Percentiles rank a stretch among this genome's conserved stretches.
phyloP scores from a whole-genome alignment of 2,113 vertebrate species.

The Pithys albifrons region DNA sequence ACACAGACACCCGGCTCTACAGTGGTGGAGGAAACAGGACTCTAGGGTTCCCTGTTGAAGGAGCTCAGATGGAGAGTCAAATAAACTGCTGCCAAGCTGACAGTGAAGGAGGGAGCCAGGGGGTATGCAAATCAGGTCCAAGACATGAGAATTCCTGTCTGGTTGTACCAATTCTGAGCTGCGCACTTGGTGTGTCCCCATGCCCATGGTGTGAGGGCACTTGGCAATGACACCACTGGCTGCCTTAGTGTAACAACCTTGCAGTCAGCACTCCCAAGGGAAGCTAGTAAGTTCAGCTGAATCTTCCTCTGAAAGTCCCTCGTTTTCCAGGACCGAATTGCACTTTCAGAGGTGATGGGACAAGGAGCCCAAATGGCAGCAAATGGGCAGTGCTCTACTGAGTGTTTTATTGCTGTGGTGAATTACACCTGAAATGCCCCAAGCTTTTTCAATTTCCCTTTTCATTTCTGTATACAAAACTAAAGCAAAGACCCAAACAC shows the following conservation, averaged over 20 bases:
- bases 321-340: background rate
- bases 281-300: background rate
- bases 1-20: background rate
- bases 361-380: background rate
- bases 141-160: fast-evolving
- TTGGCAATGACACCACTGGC: fast-evolving
- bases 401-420: background rate
- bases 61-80: background rate
- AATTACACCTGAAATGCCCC: background rate
- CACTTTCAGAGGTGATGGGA: background rate
- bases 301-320: background rate
- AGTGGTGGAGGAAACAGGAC: background rate
- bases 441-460: background rate
- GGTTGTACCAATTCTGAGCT: background rate
- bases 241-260: fast-evolving
- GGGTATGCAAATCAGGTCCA: fast-evolving
- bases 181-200: fast-evolving
- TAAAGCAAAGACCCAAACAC: background rate
- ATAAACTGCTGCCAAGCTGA: background rate
- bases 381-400: background rate
- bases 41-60: fast-evolving
- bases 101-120: background rate
- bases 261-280: background rate
- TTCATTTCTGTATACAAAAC: background rate
- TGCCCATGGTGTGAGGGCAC: background rate